phyloP scores from a whole-genome alignment of 2,888 invertebrate genomes.

The Pachydiplax longipennis region DNA sequence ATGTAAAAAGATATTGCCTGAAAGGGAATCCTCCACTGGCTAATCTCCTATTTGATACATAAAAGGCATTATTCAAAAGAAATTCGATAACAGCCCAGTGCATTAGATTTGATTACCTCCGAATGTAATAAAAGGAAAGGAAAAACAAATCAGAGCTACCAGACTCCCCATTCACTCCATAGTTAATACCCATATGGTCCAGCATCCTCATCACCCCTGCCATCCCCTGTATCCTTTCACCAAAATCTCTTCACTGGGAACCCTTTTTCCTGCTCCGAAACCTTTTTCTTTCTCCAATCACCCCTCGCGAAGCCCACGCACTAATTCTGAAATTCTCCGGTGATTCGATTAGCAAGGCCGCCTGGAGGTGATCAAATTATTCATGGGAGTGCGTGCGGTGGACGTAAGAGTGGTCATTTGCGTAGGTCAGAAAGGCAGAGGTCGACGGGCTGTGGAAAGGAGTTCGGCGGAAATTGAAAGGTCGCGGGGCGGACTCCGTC shows the following conservation, averaged over 20 bases:
- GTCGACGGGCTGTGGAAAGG: not conserved
- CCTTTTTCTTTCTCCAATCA: not conserved
- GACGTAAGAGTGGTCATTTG: not conserved
- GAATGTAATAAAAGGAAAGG: not conserved
- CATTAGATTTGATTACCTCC: not conserved
- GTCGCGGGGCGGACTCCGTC: not conserved
- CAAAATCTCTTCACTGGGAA: not conserved
- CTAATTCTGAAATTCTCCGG: not conserved
- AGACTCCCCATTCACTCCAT: not conserved
- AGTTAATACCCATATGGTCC: not conserved
- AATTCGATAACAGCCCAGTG: no score
- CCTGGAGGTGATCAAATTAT: not conserved
- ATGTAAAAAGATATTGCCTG: no score
- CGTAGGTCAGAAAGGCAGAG: not conserved
- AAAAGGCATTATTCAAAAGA: no score
- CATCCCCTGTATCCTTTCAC: not conserved
- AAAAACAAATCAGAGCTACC: not conserved
- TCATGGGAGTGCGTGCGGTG: not conserved
- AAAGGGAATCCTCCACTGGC: no score
- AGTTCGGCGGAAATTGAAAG: not conserved
- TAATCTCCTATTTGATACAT: no score
- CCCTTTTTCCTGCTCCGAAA: not conserved
- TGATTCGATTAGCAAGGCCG: not conserved
- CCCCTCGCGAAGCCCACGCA: not conserved
- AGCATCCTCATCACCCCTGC: not conserved